Conservation (phyloP, 2,888 invertebrate species). For the Diarsia brunnea region DNA sequence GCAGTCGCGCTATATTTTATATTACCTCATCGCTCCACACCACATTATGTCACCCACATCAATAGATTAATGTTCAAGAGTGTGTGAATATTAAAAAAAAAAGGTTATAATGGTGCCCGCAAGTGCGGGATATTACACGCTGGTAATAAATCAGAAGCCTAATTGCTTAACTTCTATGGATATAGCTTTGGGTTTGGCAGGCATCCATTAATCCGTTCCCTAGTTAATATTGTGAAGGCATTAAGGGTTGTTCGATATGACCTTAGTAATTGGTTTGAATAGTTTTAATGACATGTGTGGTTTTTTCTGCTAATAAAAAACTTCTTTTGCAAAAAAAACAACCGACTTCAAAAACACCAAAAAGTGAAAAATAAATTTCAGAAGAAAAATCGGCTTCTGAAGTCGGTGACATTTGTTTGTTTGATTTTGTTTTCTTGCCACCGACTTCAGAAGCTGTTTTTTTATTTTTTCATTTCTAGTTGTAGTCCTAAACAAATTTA, state of each 20-base stretch:
- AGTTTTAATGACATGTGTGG: neutral
- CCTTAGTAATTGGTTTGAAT: conserved; percentile 16
- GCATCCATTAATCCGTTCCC: conserved; percentile 55
- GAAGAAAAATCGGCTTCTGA: too few relatives aligned
- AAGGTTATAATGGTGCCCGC: conserved; percentile 52
- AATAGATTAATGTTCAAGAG: conserved; percentile 35
- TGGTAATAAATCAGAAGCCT: conserved; percentile 62
- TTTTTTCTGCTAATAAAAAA: too few relatives aligned
- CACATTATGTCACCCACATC: conserved; percentile 9
- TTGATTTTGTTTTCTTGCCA: too few relatives aligned
- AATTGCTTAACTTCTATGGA: conserved; percentile 62
- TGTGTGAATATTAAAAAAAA: conserved; percentile 56
- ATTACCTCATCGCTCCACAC: conserved; percentile 3
- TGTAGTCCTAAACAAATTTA: too few relatives aligned
- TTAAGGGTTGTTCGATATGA: conserved; percentile 4
- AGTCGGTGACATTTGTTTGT: too few relatives aligned
- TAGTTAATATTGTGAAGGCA: conserved; percentile 42
- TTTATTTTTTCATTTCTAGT: too few relatives aligned
- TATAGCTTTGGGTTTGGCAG: conserved; percentile 47
- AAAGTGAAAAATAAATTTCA: too few relatives aligned
- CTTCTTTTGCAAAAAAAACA: too few relatives aligned
- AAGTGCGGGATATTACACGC: conserved; percentile 53
- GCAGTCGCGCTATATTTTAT: neutral
- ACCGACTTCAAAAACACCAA: too few relatives aligned
- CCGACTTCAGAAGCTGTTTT: too few relatives aligned